These are phyloP conservation scores for Oeneis ivallda DNA, from an alignment of 2,888 invertebrate genomes.

Conservation along the genomic window DNA sequence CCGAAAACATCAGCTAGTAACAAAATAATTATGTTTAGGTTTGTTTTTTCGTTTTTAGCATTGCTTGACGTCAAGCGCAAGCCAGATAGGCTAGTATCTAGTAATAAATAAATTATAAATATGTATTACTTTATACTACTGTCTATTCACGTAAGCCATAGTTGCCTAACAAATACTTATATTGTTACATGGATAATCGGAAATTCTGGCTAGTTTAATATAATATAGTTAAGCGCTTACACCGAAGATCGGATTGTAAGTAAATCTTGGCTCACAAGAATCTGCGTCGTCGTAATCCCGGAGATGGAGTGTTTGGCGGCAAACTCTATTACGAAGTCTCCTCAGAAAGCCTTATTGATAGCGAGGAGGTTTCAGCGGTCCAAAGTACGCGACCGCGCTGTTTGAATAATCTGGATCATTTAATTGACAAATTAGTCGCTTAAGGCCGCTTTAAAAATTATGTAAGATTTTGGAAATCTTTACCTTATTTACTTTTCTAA, in stretches of 20 bases:
- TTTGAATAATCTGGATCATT: slow-evolving; percentile 35
- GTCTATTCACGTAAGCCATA: too few relatives aligned
- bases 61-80: too few relatives aligned
- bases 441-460: slow-evolving; percentile 22
- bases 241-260: slow-evolving; percentile 70
- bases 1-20: too few relatives aligned
- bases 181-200: background rate
- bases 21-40: too few relatives aligned
- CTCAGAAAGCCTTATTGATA: slow-evolving; percentile 47
- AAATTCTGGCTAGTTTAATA: slow-evolving; percentile 42
- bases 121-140: too few relatives aligned
- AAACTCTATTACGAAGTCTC: slow-evolving; percentile 44
- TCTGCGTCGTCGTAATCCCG: slow-evolving; percentile 58
- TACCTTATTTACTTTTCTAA: background rate
- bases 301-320: slow-evolving; percentile 65
- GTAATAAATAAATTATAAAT: too few relatives aligned
- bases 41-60: too few relatives aligned
- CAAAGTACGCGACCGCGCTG: slow-evolving; percentile 35
- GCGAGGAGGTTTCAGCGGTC: slow-evolving; percentile 38
- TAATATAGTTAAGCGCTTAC: slow-evolving; percentile 63
- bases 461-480: slow-evolving; percentile 4
- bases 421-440: slow-evolving; percentile 34
- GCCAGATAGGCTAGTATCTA: too few relatives aligned
- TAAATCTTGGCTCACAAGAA: slow-evolving; percentile 59
- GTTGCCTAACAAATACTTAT: too few relatives aligned